Evolutionary conservation across 2,888 invertebrate species (phyloP).

Genomic region (Buathra laborator): DNA sequence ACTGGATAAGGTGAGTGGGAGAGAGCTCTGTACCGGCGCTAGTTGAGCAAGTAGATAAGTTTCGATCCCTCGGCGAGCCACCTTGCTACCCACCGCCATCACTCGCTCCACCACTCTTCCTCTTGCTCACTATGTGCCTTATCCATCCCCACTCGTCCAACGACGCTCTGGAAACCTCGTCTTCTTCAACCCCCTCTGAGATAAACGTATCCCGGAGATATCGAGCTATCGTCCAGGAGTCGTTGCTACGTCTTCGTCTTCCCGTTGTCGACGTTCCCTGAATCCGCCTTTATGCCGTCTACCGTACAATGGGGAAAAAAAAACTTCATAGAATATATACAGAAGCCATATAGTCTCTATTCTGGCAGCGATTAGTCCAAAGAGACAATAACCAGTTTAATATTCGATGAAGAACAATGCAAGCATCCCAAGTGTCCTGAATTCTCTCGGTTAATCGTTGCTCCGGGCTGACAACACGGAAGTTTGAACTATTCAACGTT

Average conservation of each 20-base stretch:
- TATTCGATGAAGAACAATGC: conserved; percentile 10
- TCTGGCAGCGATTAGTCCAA: neutral
- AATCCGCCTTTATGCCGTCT: neutral
- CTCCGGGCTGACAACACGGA: neutral
- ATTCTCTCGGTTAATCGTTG: neutral
- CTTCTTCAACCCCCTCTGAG: conserved; percentile 72
- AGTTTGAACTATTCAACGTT: neutral
- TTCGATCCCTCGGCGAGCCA: conserved; percentile 83
- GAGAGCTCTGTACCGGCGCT: conserved; percentile 77
- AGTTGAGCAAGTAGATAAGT: conserved; percentile 84
- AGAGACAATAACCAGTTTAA: neutral
- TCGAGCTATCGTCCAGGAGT: conserved; percentile 74
- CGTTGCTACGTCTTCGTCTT: conserved; percentile 68
- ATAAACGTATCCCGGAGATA: conserved; percentile 77
- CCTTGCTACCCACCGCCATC: conserved; percentile 77
- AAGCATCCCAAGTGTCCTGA: neutral
- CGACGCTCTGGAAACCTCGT: conserved; percentile 53
- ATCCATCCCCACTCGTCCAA: conserved; percentile 55
- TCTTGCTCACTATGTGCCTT: conserved; percentile 60
- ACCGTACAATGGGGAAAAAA: conserved; percentile 26
- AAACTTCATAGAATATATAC: conserved; percentile 25
- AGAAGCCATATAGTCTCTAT: neutral
- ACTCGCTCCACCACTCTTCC: conserved; percentile 70
- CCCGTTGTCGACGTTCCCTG: conserved; percentile 1
- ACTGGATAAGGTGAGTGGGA: conserved; percentile 81